Evolutionary conservation across 2,888 invertebrate genomes (phyloP).

Genomic region (Dolomedes plantarius): DNA sequence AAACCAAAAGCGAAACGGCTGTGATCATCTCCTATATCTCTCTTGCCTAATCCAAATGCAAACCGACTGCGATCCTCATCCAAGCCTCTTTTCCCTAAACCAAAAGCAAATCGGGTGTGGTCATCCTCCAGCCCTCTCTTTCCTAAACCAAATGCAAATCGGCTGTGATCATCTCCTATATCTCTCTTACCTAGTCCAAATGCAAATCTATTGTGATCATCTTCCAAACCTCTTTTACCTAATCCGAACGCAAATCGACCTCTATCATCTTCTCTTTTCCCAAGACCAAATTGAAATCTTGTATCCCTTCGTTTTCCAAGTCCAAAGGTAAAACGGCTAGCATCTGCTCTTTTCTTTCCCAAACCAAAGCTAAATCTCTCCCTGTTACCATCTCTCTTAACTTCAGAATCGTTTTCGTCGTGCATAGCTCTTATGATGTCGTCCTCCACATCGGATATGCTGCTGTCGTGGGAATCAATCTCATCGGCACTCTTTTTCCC

Average conservation of each 20-base stretch:
- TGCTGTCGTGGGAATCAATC: not conserved
- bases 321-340: constrained; percentile 60
- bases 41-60: constrained; percentile 65
- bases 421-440: constrained; percentile 19
- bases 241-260: constrained; percentile 61
- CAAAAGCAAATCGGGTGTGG: constrained; percentile 63
- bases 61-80: constrained; percentile 67
- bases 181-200: constrained; percentile 51
- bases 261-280: constrained; percentile 19
- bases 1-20: constrained; percentile 57
- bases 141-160: constrained; percentile 65
- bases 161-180: constrained; percentile 2
- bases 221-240: constrained; percentile 50
- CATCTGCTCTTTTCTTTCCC: constrained; percentile 49
- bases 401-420: constrained; percentile 22
- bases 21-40: constrained; percentile 31
- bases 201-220: constrained; percentile 26
- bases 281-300: constrained; percentile 40
- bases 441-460: constrained; percentile 3
- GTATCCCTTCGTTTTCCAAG: constrained; percentile 55
- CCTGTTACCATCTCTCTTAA: constrained; percentile 48
- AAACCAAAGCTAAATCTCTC: constrained; percentile 64
- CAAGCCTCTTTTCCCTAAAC: constrained; percentile 56
- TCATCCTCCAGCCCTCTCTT: constrained; percentile 45
- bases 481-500: constrained; percentile 60